phyloP scores from a whole-genome alignment of 2,888 invertebrate species.

The Troglohyphantes excavatus region DNA sequence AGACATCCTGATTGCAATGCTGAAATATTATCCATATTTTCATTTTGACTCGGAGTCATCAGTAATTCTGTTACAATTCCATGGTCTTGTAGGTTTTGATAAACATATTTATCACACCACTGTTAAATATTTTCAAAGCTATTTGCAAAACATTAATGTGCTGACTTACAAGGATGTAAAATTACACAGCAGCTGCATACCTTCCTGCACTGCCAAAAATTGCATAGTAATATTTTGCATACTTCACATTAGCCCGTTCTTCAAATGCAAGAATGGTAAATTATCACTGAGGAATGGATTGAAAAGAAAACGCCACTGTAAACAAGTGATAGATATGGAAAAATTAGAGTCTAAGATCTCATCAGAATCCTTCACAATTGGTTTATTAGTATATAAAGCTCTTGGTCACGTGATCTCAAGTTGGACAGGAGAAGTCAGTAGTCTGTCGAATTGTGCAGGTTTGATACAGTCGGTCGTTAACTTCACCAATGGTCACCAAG shows the following conservation, averaged over 20 bases:
- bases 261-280: conserved; percentile 33
- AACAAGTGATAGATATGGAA: conserved; percentile 19
- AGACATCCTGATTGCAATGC: conserved; percentile 2
- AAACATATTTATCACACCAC: conserved; percentile 7
- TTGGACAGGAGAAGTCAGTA: conserved; percentile 55
- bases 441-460: conserved; percentile 14
- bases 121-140: conserved; percentile 51
- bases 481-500: conserved; percentile 8
- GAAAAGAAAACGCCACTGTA: background rate
- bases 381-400: background rate
- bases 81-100: conserved; percentile 49
- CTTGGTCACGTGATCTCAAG: conserved; percentile 6
- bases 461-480: conserved; percentile 52
- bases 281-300: conserved; percentile 14
- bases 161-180: conserved; percentile 42
- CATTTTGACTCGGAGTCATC: background rate
- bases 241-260: conserved; percentile 23
- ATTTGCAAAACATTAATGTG: conserved; percentile 17
- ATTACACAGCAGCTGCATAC: conserved; percentile 36
- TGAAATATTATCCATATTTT: conserved; percentile 34
- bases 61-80: conserved; percentile 6
- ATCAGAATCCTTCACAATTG: background rate
- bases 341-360: background rate
- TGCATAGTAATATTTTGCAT: conserved; percentile 42
- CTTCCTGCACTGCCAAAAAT: conserved; percentile 21